These are phyloP conservation scores for Pseudomyrmex flavicornis DNA, from an alignment of 1,140 invertebrate species.

Conservation along the genomic window DNA sequence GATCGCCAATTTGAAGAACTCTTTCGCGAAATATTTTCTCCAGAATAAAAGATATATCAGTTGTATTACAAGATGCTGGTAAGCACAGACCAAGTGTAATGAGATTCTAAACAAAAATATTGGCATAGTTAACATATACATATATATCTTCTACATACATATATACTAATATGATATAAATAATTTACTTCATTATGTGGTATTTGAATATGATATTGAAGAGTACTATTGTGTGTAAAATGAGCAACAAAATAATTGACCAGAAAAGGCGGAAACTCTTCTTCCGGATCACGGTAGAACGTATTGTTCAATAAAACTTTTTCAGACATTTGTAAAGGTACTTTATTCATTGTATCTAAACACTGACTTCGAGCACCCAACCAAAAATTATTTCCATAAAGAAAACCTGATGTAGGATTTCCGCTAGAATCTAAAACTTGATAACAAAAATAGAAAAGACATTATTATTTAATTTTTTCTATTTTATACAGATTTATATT, in stretches of 20 bases:
- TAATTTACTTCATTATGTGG: constrained; percentile 79
- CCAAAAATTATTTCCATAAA: constrained; percentile 86
- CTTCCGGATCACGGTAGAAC: constrained; percentile 67
- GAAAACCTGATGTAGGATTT: constrained; percentile 80
- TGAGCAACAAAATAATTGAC: constrained; percentile 80
- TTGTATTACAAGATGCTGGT: constrained; percentile 76
- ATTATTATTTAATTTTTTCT: too few species aligned
- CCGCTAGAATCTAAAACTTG: constrained; percentile 85
- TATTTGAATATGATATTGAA: constrained; percentile 80
- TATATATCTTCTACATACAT: too few species aligned
- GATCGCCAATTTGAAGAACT: constrained; percentile 69
- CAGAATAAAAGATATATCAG: constrained; percentile 72
- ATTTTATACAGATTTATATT: too few species aligned
- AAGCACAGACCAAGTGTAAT: constrained; percentile 81
- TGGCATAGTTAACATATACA: neutral
- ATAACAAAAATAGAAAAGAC: too few species aligned
- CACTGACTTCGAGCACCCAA: constrained; percentile 83
- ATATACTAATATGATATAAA: too few species aligned
- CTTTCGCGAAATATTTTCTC: constrained; percentile 73
- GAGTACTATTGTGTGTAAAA: constrained; percentile 82
- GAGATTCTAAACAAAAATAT: constrained; percentile 71
- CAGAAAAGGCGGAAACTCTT: constrained; percentile 82
- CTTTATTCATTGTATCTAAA: constrained; percentile 72
- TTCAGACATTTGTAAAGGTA: constrained; percentile 68
- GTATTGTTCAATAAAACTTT: constrained; percentile 73